Evolutionary conservation across 2,888 invertebrate species (phyloP).

Genomic region (Strigamia maritima): DNA sequence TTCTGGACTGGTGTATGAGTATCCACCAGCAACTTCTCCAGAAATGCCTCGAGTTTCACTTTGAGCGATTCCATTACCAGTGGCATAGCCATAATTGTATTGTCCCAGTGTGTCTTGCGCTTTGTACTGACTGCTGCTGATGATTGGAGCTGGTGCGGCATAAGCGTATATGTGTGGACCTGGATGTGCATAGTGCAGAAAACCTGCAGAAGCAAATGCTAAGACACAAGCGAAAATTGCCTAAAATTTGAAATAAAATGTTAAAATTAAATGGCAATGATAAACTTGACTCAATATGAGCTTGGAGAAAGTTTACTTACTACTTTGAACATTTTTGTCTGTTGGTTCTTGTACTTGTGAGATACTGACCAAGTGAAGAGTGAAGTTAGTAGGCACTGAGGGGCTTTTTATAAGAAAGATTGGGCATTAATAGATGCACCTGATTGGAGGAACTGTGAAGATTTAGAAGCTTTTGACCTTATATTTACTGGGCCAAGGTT

Average conservation of each 20-base stretch:
- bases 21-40: slow-evolving; percentile 68
- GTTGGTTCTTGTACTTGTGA: neutral
- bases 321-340: slow-evolving; percentile 3
- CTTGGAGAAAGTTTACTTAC: neutral
- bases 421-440: neutral
- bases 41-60: slow-evolving; percentile 66
- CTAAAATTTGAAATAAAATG: neutral
- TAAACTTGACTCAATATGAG: neutral
- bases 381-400: neutral
- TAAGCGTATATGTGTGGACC: neutral
- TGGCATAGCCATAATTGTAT: slow-evolving; percentile 68
- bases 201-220: neutral
- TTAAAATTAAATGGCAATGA: neutral
- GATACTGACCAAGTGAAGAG: slow-evolving; percentile 1
- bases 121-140: slow-evolving; percentile 65
- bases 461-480: slow-evolving; percentile 2
- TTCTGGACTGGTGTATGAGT: slow-evolving; percentile 63
- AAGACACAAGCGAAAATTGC: neutral
- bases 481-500: slow-evolving; percentile 12
- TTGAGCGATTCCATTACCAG: slow-evolving; percentile 67
- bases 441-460: slow-evolving; percentile 24
- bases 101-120: slow-evolving; percentile 65
- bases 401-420: neutral
- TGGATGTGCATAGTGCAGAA: neutral
- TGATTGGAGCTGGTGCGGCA: slow-evolving; percentile 57